Evolutionary conservation across 2,797 vertebrate species (phyloP), one percentile per base, ranked within the genome.

Genomic region (Gastrophryne carolinensis): DNA sequence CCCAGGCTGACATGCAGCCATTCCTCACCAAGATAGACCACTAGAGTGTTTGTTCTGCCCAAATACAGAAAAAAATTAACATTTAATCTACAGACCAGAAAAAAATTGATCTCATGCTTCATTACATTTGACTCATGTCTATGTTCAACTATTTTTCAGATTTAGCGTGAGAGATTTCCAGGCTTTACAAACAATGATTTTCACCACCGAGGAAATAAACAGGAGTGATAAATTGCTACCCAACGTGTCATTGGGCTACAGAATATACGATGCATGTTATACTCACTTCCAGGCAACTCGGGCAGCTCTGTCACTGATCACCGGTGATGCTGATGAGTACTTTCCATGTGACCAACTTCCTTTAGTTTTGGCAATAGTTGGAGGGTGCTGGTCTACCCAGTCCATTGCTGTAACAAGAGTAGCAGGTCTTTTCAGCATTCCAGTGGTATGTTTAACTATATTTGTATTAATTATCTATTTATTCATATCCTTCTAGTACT

Each of bases 141-240:
- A n/a, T n/a, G n/a, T n/a, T n/a, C n/a, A n/a, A 44, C n/a, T 26
- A 24, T 63, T 37, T 53, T 41, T 41, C 70, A 79, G 76, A 21
- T 79, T 79, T 15, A 79, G 58, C 54, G 50, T 50, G 5, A 66
- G 62, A 39, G 81, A 80, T 0, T 82, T 86, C 27, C 86, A 84
- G 50, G 83, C 80, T 83, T 72, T 83, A 62, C 85, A 87, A 79
- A 79, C 83, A 8, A 86, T 87, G 86, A 77, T 86, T 11, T 86
- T 83, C 77, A 79, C 86, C 62, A 85, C 85, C 52, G 82, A 86
- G 23, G 81, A 86, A 79, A 85, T 87, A 62, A 87, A 87, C 75
- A 70, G 58, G 54, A 78, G 82, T 74, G 79, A 81, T 11, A 10
- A 21, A 3, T 76, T 87, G 37, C 79, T 87, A 19, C 86, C 86